A percentile compares a stretch with the other conserved stretches of the same genome.
These are phyloP conservation scores for Zeugodacus cucurbitae DNA, from an alignment of 1,140 invertebrate genomes.

Conservation along the genomic window DNA sequence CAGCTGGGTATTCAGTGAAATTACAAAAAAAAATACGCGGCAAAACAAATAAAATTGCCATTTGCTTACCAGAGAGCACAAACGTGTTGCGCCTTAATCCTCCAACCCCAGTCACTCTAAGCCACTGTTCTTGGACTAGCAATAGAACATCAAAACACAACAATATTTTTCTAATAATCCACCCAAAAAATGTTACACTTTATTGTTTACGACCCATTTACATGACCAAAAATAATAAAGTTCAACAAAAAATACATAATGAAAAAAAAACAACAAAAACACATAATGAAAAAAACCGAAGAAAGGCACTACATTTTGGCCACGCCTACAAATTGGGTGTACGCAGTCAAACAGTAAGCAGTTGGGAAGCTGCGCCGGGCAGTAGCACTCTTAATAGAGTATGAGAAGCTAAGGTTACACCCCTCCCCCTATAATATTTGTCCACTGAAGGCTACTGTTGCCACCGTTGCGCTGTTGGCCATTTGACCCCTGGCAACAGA, in stretches of 20 bases:
- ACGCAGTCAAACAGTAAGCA: background rate
- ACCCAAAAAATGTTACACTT: slow-evolving; percentile 40
- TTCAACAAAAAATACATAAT: slow-evolving; percentile 2
- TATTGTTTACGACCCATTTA: slow-evolving; percentile 47
- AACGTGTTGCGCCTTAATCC: background rate
- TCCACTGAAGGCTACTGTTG: background rate
- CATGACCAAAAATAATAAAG: slow-evolving; percentile 20
- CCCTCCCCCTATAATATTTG: background rate
- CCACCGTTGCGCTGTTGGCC: background rate
- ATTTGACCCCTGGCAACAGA: slow-evolving; percentile 1
- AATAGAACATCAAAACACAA: slow-evolving; percentile 1
- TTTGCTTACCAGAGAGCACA: background rate
- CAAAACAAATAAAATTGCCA: slow-evolving; percentile 11
- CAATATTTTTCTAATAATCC: slow-evolving; percentile 46
- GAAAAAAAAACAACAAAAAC: background rate
- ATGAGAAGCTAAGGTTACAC: background rate
- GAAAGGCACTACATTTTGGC: background rate
- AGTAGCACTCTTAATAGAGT: background rate
- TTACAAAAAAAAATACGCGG: background rate
- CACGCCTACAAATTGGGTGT: background rate
- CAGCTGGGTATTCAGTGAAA: background rate
- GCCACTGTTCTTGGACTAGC: background rate
- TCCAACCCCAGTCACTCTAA: background rate
- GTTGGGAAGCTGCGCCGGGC: background rate
- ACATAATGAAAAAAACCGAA: background rate